Evolutionary conservation across 2,797 vertebrate species (phyloP), one percentile per base, ranked within the genome.

Genomic region (Botia kubotai): DNA sequence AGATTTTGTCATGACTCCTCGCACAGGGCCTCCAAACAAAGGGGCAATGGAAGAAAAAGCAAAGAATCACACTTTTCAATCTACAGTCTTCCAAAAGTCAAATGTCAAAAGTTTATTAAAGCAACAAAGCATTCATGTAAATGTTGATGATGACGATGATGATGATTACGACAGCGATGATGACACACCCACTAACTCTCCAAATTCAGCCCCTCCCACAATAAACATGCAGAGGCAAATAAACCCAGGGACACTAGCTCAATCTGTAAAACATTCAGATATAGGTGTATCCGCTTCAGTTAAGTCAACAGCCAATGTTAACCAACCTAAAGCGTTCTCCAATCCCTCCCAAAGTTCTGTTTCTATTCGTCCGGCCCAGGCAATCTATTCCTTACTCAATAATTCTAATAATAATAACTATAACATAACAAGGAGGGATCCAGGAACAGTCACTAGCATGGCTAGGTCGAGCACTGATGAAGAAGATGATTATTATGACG

Each of bases 101-200:
- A 75, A 77, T 58, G 57, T 57, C 48, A 76, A 74, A 46, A 68
- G 50, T 72, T 46, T 72, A 43, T 10, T 43, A 66, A 80, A 72
- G 33, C 70, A 80, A 43, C 71, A 66, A 39, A 66, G 16, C 52
- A 26, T 63, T 26, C 0, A 55, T 55, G 6, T 72, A 65, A 57
- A 72, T 55, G 66, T 53, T 36, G 21, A 6, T 77, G 21, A 69
- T 16, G 23, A 77, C 3, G 19, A 68, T 1, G 16, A 69, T 16
- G 23, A 77, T 3, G 50, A 26, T 16, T 63, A 33, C 6, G 81
- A 68, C 2, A 48, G 66, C 4, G 36, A 21, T 3, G 79, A 75
- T 52, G 74, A 82, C 63, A 93, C 90, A n/a, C 93, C 89, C 8
- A 92, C 89, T 77, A 91, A 91, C 79, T 87, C 83, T 57, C 87